These are phyloP conservation scores for Prochilodus magdalenae DNA, from an alignment of 2,113 vertebrate species.

Conservation along the genomic window DNA sequence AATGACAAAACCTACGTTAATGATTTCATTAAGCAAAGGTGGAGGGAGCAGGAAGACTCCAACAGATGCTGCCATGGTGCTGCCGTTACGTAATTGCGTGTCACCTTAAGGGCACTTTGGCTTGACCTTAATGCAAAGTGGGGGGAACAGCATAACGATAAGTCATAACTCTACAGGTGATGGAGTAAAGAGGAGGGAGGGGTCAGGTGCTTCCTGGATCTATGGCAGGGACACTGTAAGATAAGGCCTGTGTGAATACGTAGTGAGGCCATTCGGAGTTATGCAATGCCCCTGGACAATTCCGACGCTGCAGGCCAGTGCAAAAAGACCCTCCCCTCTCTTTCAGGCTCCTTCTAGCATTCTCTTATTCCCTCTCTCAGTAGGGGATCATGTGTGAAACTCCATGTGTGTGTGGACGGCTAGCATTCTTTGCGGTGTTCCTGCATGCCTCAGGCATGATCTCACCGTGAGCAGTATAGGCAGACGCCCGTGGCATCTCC, in stretches of 20 bases:
- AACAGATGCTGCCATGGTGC: background rate
- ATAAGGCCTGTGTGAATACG: background rate
- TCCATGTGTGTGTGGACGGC: conserved; percentile 36
- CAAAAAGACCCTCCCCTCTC: conserved; percentile 3
- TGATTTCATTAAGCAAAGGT: background rate
- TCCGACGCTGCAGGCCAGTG: conserved; percentile 19
- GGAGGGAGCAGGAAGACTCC: background rate
- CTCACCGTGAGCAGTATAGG: conserved; percentile 37
- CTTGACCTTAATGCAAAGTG: background rate
- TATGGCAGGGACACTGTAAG: background rate
- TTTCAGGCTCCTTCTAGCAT: background rate
- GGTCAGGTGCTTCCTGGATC: background rate
- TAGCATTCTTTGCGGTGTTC: conserved; percentile 52
- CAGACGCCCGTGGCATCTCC: background rate
- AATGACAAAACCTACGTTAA: conserved; percentile 37
- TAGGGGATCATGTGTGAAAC: conserved; percentile 36
- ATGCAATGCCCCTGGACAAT: conserved; percentile 34
- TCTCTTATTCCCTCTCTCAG: background rate
- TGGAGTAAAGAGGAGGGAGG: background rate
- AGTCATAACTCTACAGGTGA: background rate
- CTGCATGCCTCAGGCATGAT: conserved; percentile 51
- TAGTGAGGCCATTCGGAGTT: background rate
- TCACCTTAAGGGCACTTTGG: background rate
- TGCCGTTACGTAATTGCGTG: background rate
- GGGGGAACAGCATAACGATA: background rate